Conservation (phyloP, 2,888 invertebrate species). For the Rhogogaster chlorosoma region DNA sequence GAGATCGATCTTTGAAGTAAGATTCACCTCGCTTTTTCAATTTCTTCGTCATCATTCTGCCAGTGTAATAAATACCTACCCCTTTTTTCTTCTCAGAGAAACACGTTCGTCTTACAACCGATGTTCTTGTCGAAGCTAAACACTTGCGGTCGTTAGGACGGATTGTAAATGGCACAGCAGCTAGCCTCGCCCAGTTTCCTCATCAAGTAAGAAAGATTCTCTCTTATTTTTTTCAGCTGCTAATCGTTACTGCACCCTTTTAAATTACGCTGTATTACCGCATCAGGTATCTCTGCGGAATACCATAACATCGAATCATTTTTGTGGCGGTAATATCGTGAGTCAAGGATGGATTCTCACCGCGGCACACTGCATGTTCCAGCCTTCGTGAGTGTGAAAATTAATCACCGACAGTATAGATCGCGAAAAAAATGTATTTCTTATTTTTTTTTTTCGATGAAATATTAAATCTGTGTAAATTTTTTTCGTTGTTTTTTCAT, state of each 20-base stretch:
- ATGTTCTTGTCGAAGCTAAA: not conserved
- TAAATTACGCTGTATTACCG: not conserved
- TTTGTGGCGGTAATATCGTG: conserved; percentile 70
- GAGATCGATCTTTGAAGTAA: not conserved
- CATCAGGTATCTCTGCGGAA: conserved; percentile 67
- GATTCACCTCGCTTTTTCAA: not conserved
- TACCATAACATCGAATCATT: conserved; percentile 62
- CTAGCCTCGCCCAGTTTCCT: conserved; percentile 4
- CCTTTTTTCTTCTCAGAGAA: not conserved
- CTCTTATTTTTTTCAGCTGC: not conserved
- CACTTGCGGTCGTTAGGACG: not conserved
- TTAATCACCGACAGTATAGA: not conserved
- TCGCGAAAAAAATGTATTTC: too few species aligned
- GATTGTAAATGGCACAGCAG: conserved; percentile 21
- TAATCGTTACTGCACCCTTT: not conserved
- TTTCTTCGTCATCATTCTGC: too few species aligned
- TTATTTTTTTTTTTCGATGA: too few species aligned
- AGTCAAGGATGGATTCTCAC: conserved; percentile 63
- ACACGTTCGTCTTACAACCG: not conserved
- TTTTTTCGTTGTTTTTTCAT: too few species aligned
- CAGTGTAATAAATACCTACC: not conserved
- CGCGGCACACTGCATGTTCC: conserved; percentile 69
- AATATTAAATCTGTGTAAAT: too few species aligned
- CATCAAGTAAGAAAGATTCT: conserved; percentile 16
- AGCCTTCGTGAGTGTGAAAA: conserved; percentile 6